Conservation (phyloP, 2,113 vertebrate species). For the Lynx canadensis region DNA sequence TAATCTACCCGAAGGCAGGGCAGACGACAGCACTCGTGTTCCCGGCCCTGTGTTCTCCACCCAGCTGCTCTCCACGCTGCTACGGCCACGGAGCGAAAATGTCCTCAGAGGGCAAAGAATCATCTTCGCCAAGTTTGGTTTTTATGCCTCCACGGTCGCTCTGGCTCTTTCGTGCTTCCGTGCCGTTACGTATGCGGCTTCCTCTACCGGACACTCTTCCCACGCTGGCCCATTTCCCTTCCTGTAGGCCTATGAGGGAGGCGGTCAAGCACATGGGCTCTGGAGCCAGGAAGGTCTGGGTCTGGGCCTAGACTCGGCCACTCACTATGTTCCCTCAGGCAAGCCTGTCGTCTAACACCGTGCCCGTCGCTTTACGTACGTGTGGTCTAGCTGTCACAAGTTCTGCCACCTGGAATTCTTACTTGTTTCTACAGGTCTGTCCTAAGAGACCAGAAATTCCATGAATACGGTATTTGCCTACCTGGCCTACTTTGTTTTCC, state of each 20-base stretch:
- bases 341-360: not conserved
- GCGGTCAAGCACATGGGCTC: not conserved
- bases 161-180: not conserved
- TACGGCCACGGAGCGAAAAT: accelerated
- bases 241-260: not conserved
- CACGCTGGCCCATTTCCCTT: no score
- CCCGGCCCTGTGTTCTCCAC: not conserved
- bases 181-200: accelerated
- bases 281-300: not conserved
- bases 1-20: not conserved
- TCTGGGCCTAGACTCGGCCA: not conserved
- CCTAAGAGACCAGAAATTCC: not conserved
- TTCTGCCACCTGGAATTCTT: not conserved
- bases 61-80: not conserved
- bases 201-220: not conserved
- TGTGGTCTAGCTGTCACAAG: not conserved
- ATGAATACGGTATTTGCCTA: accelerated
- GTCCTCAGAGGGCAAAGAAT: not conserved
- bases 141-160: not conserved
- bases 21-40: not conserved
- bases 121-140: not conserved
- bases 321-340: not conserved
- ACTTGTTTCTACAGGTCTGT: not conserved
- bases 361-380: accelerated
- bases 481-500: no score